phyloP scores from a whole-genome alignment of 2,113 vertebrate species.

The Ellobius talpinus region DNA sequence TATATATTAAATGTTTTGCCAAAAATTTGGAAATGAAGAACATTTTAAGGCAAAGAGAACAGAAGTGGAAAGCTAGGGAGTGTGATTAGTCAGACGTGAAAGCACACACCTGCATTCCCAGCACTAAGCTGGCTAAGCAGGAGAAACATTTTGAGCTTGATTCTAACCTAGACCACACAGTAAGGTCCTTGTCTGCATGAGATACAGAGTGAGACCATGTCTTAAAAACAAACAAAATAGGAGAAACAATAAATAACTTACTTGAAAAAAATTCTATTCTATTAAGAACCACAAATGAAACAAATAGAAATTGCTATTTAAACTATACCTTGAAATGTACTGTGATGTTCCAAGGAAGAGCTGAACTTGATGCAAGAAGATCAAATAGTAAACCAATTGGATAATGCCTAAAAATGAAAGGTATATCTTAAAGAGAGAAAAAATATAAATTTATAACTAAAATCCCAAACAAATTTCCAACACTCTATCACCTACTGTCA shows the following conservation, averaged over 20 bases:
- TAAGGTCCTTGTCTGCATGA: neutral
- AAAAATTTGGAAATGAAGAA: conserved; percentile 7
- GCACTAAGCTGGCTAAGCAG: neutral
- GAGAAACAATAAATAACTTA: neutral
- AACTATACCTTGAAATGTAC: conserved; percentile 97
- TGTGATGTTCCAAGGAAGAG: conserved; percentile 97
- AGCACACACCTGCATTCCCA: neutral
- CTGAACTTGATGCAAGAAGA: conserved; percentile 95
- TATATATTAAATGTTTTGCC: conserved; percentile 23
- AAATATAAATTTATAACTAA: conserved; percentile 57
- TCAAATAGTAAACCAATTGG: conserved; percentile 98
- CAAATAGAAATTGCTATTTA: conserved; percentile 57
- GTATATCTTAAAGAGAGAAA: conserved; percentile 58
- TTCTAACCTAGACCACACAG: neutral
- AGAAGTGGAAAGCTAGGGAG: neutral
- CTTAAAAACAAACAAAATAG: neutral
- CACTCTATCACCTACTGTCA: conserved; percentile 29
- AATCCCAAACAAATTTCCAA: conserved; percentile 66
- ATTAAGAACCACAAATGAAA: conserved; percentile 56
- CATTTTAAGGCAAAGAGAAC: conserved; percentile 44
- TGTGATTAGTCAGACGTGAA: rapidly evolving
- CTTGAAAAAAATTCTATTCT: conserved; percentile 20
- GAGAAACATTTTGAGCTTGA: neutral
- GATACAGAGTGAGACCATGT: neutral
- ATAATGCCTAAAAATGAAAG: conserved; percentile 93